Evolutionary conservation across 1,140 invertebrate genomes (phyloP), one percentile per base, ranked within the genome.

Genomic region (Bombus confusus): DNA sequence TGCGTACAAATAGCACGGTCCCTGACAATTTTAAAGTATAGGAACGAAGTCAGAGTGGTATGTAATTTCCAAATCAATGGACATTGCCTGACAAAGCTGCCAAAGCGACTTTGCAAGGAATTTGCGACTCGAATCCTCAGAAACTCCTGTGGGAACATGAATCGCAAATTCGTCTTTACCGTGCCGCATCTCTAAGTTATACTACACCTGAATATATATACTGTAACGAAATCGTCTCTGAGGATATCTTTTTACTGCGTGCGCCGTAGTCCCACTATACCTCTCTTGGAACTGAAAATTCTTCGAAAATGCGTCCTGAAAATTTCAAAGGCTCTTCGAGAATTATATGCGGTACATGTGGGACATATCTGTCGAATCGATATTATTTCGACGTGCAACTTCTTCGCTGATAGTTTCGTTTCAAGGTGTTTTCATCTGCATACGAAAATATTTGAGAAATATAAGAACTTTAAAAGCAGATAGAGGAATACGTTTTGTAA

Each of bases 61-160:
- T 71, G 57, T 85, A 87, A 90, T 90, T 90, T 90, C 71, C 59
- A 88, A 90, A 90, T 90, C 89, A 88, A 88, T 90, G 81, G 80
- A 72, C 69, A 34, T 73, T 83, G 57, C 74, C 64, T n/a, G 72
- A 68, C 69, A 69, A 85, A 86, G 52, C 80, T 62, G 31, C 47
- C 25, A n/a, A 83, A 72, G 57, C 57, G 80, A 86, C 83, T 90
- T 83, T 66, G 62, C 73, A 12, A 77, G 78, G 74, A 90, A 90
- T 90, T 88, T 83, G 88, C 77, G 80, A 73, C 73, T 74, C 41
- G 66, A 82, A 86, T 90, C 74, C 66, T 15, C 18, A 10, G 64
- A n/a, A 88, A 83, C 43, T 77, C 80, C 80, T 57, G 47, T 37
- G 83, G 77, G 78, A 82, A 78, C 83, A 86, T 90, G 89, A 90